phyloP scores from a whole-genome alignment of 2,888 invertebrate species.

The Xylota segnis region DNA sequence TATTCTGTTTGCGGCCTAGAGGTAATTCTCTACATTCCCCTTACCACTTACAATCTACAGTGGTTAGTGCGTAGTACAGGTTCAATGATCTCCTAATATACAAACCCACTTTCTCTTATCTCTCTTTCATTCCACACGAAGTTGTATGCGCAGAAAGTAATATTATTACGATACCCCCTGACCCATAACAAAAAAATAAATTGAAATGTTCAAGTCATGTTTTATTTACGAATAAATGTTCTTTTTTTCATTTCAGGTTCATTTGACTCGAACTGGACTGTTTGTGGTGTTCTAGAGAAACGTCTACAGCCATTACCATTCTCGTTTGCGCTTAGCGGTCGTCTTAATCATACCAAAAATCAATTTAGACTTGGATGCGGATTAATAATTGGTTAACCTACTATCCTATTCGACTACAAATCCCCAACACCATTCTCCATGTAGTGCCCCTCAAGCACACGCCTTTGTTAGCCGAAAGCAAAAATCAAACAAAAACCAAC shows the following conservation, averaged over 20 bases:
- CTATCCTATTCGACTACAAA: background rate
- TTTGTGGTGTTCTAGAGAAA: conserved; percentile 97
- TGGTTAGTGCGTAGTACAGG: background rate
- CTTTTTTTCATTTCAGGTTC: conserved; percentile 88
- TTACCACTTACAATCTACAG: background rate
- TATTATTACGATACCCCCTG: background rate
- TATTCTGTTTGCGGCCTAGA: no score
- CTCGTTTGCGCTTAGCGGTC: conserved; percentile 95
- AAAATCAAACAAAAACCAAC: conserved; percentile 48
- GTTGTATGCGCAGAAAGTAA: background rate
- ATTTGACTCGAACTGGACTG: conserved; percentile 96
- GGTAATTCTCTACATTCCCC: no score
- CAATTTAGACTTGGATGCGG: conserved; percentile 97
- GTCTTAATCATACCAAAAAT: conserved; percentile 96
- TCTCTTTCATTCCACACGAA: background rate
- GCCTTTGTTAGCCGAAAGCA: conserved; percentile 22
- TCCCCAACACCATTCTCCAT: conserved; percentile 25
- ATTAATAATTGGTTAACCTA: conserved; percentile 93
- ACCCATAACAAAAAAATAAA: background rate
- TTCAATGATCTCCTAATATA: background rate
- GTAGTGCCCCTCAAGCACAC: conserved; percentile 39
- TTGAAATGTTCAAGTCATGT: background rate
- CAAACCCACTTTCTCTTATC: conserved; percentile 2
- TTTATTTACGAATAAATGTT: background rate
- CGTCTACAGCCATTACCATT: conserved; percentile 96